A percentile compares a stretch with the other conserved stretches of the same genome.
Conservation (phyloP, 23 tunicate species). For the Aplidium turbinatum region DNA sequence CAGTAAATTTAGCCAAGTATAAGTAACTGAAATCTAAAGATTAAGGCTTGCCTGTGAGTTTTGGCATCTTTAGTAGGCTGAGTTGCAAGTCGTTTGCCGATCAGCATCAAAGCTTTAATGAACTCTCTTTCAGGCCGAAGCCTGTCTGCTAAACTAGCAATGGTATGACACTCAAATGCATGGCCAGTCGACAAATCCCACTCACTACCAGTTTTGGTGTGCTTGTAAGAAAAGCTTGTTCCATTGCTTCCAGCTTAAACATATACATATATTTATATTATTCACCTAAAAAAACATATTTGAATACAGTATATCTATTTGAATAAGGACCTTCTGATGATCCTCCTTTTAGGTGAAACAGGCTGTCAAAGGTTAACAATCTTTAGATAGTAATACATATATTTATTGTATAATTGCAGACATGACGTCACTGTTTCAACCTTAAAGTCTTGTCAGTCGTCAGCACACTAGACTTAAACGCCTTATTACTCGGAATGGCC, state of each 20-base stretch:
- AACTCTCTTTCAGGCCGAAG: constrained; percentile 85
- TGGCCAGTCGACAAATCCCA: constrained; percentile 98
- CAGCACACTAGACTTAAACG: background rate
- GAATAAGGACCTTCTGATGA: too few relatives aligned
- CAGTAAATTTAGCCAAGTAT: too few relatives aligned
- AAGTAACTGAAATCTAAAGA: too few relatives aligned
- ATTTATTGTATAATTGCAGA: too few relatives aligned
- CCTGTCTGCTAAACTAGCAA: constrained; percentile 46
- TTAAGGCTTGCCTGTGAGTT: constrained; percentile 96
- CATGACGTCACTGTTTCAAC: too few relatives aligned
- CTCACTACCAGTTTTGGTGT: constrained; percentile 64
- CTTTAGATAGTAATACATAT: too few relatives aligned
- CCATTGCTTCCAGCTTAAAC: constrained; percentile 27
- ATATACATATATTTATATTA: too few relatives aligned
- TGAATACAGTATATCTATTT: too few relatives aligned
- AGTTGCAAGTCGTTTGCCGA: constrained; percentile 88
- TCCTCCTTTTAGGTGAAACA: too few relatives aligned
- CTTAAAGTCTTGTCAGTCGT: background rate
- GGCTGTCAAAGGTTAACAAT: too few relatives aligned
- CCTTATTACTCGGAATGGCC: too few relatives aligned
- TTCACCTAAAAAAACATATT: too few relatives aligned
- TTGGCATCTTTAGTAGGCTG: constrained; percentile 96
- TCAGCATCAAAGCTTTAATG: constrained; percentile 76
- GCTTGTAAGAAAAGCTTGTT: constrained; percentile 28
- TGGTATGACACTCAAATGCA: constrained; percentile 70